A percentile compares a stretch with the other conserved stretches of the same genome.
These are phyloP conservation scores for Lithosia quadra DNA, from an alignment of 2,888 invertebrate species.

Conservation along the genomic window DNA sequence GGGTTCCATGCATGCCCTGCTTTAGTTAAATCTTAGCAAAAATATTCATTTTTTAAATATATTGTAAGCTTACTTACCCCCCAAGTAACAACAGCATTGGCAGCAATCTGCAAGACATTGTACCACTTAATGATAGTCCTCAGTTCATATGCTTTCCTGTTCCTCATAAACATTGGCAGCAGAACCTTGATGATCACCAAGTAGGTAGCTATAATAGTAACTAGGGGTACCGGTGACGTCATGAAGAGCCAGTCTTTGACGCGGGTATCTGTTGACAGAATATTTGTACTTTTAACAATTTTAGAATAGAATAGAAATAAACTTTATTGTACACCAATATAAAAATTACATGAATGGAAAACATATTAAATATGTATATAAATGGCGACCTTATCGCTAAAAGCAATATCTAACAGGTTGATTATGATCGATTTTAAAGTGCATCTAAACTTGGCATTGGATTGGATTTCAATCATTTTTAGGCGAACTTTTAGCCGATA, in stretches of 20 bases:
- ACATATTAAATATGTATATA: too few species aligned
- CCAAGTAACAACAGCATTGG: constrained; percentile 89
- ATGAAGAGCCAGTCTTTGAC: constrained; percentile 89
- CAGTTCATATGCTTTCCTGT: constrained; percentile 89
- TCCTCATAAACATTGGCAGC: constrained; percentile 90
- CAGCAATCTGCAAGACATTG: constrained; percentile 92
- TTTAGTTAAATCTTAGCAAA: not conserved
- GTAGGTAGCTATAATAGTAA: constrained; percentile 84
- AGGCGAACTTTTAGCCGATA: too few species aligned
- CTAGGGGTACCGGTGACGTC: constrained; percentile 86
- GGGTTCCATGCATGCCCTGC: too few species aligned
- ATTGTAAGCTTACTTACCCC: constrained; percentile 85
- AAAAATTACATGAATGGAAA: too few species aligned
- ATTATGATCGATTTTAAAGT: too few species aligned
- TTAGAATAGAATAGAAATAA: too few species aligned
- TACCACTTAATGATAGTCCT: constrained; percentile 90
- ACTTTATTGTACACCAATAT: too few species aligned
- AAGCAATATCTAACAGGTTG: too few species aligned
- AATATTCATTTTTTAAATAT: too few species aligned
- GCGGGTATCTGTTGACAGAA: constrained; percentile 81
- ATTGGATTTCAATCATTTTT: too few species aligned
- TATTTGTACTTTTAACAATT: not conserved
- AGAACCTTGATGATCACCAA: constrained; percentile 85
- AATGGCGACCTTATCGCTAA: too few species aligned
- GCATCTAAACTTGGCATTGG: too few species aligned